Evolutionary conservation across 2,888 invertebrate genomes (phyloP).

Genomic region (Leucania comma): DNA sequence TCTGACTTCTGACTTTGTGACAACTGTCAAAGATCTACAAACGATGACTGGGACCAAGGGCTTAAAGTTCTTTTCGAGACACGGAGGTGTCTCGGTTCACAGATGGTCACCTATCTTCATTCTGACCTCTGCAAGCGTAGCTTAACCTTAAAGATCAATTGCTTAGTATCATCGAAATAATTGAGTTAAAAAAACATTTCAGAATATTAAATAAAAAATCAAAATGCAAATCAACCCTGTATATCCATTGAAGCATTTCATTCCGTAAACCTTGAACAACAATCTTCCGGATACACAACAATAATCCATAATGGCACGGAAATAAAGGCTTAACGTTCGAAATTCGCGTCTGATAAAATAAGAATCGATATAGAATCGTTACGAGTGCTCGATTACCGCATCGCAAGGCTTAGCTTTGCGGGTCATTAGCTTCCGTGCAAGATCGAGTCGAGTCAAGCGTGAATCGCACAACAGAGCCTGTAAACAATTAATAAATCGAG

Average conservation of each 20-base stretch:
- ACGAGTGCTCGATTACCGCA: conserved; percentile 57
- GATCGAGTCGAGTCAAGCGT: conserved; percentile 54
- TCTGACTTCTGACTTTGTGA: no score
- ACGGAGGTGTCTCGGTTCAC: no score
- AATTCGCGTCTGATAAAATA: conserved; percentile 26
- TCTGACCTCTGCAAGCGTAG: not conserved
- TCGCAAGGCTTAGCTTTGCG: conserved; percentile 51
- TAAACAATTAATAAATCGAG: conserved; percentile 45
- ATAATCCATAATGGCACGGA: not conserved
- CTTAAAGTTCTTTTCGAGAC: no score
- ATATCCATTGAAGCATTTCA: conserved; percentile 26
- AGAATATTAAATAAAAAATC: not conserved
- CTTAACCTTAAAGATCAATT: not conserved
- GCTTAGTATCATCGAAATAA: no score
- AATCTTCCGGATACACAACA: not conserved
- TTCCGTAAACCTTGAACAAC: conserved; percentile 30
- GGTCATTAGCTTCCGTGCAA: conserved; percentile 47
- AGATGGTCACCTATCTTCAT: not conserved
- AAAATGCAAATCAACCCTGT: conserved; percentile 18
- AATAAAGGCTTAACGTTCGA: conserved; percentile 17
- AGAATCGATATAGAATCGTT: conserved; percentile 54
- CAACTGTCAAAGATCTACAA: no score
- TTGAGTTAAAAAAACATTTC: not conserved
- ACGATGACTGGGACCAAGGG: no score
- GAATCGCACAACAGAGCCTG: conserved; percentile 21